Conservation (phyloP, 2,113 vertebrate species). For the Semicossyphus pulcher region DNA sequence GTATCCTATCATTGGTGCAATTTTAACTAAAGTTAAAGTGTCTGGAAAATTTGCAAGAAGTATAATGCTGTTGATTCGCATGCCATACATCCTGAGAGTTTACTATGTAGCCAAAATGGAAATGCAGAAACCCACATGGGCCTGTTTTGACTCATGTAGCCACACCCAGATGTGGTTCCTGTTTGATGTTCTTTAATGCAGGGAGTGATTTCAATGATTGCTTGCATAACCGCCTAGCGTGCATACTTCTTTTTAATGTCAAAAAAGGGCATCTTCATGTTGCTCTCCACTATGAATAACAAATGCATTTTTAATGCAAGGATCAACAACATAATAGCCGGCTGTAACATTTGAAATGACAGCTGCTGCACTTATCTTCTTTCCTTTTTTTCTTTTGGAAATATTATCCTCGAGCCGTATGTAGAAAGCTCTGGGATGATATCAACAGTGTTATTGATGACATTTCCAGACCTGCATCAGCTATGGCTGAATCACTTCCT, state of each 20-base stretch:
- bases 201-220: constrained; percentile 16
- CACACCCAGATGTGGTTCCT: constrained; percentile 62
- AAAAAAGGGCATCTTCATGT: not conserved
- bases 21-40: not conserved
- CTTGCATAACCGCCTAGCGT: constrained; percentile 4
- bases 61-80: not conserved
- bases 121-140: constrained; percentile 32
- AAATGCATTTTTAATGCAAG: not conserved
- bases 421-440: not conserved
- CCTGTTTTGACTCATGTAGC: constrained; percentile 24
- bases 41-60: not conserved
- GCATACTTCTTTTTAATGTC: not conserved
- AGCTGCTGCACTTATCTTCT: not conserved
- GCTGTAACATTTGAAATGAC: not conserved
- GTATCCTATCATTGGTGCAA: not conserved
- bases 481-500: constrained; percentile 20
- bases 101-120: constrained; percentile 4
- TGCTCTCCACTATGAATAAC: not conserved
- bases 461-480: constrained; percentile 10
- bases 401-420: not conserved
- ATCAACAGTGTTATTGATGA: not conserved
- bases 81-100: not conserved
- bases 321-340: not conserved
- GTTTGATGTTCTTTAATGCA: constrained; percentile 24
- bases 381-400: not conserved